phyloP scores from a whole-genome alignment of 2,797 vertebrate genomes.

The Sebastes steindachneri region DNA sequence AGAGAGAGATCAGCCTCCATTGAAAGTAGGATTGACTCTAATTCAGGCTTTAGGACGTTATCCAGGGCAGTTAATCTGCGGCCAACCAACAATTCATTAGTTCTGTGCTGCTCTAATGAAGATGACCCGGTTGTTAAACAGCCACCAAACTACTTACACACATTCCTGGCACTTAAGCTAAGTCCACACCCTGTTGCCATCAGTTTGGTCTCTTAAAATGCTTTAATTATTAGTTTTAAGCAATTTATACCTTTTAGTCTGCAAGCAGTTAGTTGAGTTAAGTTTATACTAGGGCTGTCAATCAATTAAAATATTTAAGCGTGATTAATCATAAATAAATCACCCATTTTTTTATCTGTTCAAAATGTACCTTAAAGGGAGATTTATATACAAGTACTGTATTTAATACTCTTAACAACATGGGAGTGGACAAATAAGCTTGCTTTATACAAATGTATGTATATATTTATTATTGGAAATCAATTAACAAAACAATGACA shows the following conservation, averaged over 20 bases:
- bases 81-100: conserved; percentile 45
- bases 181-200: not conserved
- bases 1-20: conserved; percentile 17
- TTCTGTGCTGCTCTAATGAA: conserved; percentile 27
- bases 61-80: conserved; percentile 64
- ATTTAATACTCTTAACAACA: too few relatives aligned
- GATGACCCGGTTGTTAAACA: conserved; percentile 60
- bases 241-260: not conserved
- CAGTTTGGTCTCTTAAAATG: not conserved
- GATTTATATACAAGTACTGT: too few relatives aligned
- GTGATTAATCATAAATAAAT: too few relatives aligned
- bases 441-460: too few relatives aligned
- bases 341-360: too few relatives aligned
- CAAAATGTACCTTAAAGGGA: too few relatives aligned
- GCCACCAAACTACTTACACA: conserved; percentile 36
- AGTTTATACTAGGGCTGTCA: too few relatives aligned
- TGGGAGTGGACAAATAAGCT: too few relatives aligned
- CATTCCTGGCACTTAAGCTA: not conserved
- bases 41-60: conserved; percentile 54
- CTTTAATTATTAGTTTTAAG: not conserved
- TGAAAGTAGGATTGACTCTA: conserved; percentile 58
- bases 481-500: too few relatives aligned
- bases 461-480: too few relatives aligned
- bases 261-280: not conserved
- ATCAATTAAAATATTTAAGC: too few relatives aligned